phyloP scores from a whole-genome alignment of 1,140 invertebrate species.

The Phenacoccus solenopsis region DNA sequence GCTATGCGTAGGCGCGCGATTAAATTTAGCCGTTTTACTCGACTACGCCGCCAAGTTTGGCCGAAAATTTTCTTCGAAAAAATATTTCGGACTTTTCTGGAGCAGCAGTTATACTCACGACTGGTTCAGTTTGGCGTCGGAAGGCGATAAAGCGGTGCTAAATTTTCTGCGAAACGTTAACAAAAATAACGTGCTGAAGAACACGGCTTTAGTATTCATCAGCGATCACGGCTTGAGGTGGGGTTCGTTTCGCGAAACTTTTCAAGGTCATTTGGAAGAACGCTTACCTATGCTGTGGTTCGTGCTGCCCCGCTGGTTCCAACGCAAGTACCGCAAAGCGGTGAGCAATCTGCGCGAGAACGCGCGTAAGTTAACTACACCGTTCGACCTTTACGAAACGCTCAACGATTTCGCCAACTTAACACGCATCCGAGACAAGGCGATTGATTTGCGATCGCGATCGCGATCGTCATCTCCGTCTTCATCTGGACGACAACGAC shows the following conservation, averaged over 20 bases:
- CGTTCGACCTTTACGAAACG: constrained; percentile 51
- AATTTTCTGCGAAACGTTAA: constrained; percentile 32
- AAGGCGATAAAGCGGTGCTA: constrained; percentile 39
- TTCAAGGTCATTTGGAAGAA: constrained; percentile 51
- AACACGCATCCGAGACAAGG: constrained; percentile 28
- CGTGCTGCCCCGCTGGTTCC: constrained; percentile 45
- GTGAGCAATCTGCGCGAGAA: constrained; percentile 42
- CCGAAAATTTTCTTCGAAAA: constrained; percentile 19
- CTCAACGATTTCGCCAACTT: constrained; percentile 42
- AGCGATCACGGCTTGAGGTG: constrained; percentile 46
- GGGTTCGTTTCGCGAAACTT: constrained; percentile 48
- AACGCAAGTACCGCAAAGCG: constrained; percentile 36
- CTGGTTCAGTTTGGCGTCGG: constrained; percentile 35
- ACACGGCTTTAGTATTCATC: constrained; percentile 38
- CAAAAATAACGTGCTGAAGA: constrained; percentile 34
- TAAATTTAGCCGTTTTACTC: constrained; percentile 29
- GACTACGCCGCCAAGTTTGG: constrained; percentile 28
- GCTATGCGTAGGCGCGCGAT: constrained; percentile 39
- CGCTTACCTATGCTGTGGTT: constrained; percentile 51
- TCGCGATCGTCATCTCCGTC: constrained; percentile 28
- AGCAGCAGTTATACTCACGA: constrained; percentile 40
- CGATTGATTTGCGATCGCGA: constrained; percentile 34
- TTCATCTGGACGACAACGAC: constrained; percentile 17
- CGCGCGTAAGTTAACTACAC: constrained; percentile 39
- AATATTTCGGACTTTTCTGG: constrained; percentile 40